phyloP scores from a whole-genome alignment of 2,113 vertebrate species.

The western clawed frog (Xenopus tropicalis) region DNA sequence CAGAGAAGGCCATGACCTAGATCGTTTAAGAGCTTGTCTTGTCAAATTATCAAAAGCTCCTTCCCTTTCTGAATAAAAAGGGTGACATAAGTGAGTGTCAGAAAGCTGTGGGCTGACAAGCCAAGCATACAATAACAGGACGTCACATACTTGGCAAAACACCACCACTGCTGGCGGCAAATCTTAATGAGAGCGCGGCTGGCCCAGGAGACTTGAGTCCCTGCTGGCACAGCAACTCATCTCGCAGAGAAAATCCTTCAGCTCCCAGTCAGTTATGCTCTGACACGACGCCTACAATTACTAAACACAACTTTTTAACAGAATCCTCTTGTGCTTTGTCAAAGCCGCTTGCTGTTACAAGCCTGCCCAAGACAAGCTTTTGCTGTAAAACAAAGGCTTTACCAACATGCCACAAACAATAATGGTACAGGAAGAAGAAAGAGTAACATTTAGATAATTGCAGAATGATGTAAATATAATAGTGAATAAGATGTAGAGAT shows the following conservation, averaged over 20 bases:
- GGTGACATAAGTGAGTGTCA: slow-evolving; percentile 87
- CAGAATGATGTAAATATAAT: too few species aligned
- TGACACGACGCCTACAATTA: slow-evolving; percentile 84
- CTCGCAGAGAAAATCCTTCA: slow-evolving; percentile 80
- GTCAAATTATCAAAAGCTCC: slow-evolving; percentile 87
- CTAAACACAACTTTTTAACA: slow-evolving; percentile 84
- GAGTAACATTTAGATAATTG: too few species aligned
- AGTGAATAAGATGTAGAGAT: too few species aligned
- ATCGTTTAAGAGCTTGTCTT: slow-evolving; percentile 87
- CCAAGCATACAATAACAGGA: slow-evolving; percentile 88
- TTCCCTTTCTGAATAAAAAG: slow-evolving; percentile 81
- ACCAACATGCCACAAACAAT: slow-evolving; percentile 58
- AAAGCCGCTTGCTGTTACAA: slow-evolving; percentile 68
- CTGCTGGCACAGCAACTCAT: slow-evolving; percentile 83
- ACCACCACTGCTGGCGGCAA: slow-evolving; percentile 85
- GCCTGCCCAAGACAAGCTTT: slow-evolving; percentile 65
- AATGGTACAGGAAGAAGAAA: background rate
- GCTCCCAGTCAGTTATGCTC: slow-evolving; percentile 80
- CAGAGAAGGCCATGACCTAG: slow-evolving; percentile 83
- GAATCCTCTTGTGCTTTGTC: slow-evolving; percentile 84
- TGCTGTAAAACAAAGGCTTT: slow-evolving; percentile 74
- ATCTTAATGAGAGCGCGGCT: slow-evolving; percentile 84
- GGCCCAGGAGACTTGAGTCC: slow-evolving; percentile 84
- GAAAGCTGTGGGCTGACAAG: slow-evolving; percentile 87
- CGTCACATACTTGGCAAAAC: slow-evolving; percentile 84